A percentile compares a stretch with the other conserved stretches of the same genome.
These are phyloP conservation scores for Chamaea fasciata DNA, from an alignment of 2,113 vertebrate species.

Conservation along the genomic window DNA sequence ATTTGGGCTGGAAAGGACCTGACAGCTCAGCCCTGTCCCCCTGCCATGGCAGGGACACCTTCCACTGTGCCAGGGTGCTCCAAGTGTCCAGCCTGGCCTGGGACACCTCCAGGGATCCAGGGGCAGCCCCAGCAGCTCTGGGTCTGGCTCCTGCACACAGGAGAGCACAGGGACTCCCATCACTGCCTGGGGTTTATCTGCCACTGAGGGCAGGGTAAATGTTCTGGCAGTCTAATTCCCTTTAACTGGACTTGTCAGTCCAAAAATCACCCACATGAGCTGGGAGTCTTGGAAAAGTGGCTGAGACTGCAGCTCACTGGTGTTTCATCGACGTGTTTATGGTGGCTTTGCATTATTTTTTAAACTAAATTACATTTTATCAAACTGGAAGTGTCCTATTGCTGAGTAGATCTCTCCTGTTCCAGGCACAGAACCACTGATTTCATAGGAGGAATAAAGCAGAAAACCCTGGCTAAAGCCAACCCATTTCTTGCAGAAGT, in stretches of 20 bases:
- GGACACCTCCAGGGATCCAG: background rate
- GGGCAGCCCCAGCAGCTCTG: background rate
- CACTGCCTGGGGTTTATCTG: background rate
- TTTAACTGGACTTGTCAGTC: background rate
- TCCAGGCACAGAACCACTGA: background rate
- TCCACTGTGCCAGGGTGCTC: background rate
- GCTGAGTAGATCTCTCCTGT: background rate
- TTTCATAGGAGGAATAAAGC: background rate
- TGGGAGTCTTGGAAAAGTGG: background rate
- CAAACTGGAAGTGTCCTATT: background rate
- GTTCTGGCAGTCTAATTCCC: background rate
- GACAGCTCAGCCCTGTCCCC: background rate
- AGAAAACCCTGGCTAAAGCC: background rate
- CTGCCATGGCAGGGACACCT: background rate
- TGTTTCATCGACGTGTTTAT: background rate
- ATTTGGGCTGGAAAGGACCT: background rate
- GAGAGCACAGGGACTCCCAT: background rate
- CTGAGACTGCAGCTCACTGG: accelerated
- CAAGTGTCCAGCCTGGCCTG: background rate
- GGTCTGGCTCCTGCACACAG: background rate
- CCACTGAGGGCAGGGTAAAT: background rate
- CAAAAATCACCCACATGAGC: background rate
- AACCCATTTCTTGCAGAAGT: background rate
- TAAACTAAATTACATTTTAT: background rate
- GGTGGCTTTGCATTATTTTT: background rate